Evolutionary conservation across 2,113 vertebrate genomes (phyloP).

Genomic region (Meriones unguiculatus): DNA sequence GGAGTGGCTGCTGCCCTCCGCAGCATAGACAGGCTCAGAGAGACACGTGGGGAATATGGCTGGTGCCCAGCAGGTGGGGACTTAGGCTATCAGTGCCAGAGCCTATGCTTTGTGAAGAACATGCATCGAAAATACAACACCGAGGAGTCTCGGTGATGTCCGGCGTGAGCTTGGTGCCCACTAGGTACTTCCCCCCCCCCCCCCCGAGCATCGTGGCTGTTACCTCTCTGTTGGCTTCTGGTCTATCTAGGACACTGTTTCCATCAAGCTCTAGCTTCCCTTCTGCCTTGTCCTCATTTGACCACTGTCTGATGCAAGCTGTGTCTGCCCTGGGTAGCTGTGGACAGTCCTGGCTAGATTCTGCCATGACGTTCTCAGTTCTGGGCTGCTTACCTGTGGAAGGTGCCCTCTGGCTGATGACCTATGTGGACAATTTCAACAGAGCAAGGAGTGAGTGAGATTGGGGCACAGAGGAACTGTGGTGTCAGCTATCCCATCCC

Average conservation of each 20-base stretch:
- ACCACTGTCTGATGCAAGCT: background rate
- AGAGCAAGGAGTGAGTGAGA: background rate
- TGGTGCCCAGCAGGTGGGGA: background rate
- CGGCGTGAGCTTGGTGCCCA: no score
- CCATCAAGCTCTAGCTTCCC: background rate
- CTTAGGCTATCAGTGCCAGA: background rate
- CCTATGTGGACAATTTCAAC: background rate
- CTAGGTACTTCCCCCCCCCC: background rate
- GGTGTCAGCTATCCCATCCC: background rate
- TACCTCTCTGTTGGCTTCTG: background rate
- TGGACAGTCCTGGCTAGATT: background rate
- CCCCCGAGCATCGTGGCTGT: background rate
- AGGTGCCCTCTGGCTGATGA: background rate
- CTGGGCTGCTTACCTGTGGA: background rate
- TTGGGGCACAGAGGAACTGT: background rate
- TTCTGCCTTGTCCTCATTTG: background rate
- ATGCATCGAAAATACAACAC: background rate
- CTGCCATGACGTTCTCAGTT: background rate
- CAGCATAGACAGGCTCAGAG: background rate
- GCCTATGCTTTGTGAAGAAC: background rate
- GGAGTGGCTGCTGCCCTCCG: background rate
- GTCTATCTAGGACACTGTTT: background rate
- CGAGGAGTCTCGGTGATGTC: background rate
- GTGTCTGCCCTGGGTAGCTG: background rate
- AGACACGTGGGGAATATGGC: background rate